Evolutionary conservation across 2,888 invertebrate genomes (phyloP).

Genomic region (Brenthis ino): DNA sequence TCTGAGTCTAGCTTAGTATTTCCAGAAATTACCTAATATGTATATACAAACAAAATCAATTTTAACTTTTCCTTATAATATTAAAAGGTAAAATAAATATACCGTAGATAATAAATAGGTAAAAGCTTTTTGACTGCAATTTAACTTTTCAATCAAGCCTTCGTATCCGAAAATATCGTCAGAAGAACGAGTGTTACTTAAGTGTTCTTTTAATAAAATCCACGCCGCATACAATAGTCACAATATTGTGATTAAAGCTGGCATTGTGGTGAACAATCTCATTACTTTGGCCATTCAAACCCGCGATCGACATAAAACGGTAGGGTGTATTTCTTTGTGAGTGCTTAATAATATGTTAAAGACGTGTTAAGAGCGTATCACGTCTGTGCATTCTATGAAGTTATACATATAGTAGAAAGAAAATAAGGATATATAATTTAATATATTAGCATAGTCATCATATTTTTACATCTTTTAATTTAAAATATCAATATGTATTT

Average conservation of each 20-base stretch:
- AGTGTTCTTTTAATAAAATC: background rate
- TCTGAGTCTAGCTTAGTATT: no score
- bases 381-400: background rate
- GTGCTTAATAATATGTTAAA: constrained; percentile 4
- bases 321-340: constrained; percentile 4
- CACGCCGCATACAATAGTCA: constrained; percentile 28
- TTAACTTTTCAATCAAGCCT: no score
- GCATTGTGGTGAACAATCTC: constrained; percentile 30
- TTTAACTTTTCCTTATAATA: no score
- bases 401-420: background rate
- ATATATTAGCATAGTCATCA: no score
- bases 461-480: no score
- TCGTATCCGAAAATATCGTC: background rate
- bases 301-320: constrained; percentile 27
- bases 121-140: no score
- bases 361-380: background rate
- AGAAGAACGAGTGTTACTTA: constrained; percentile 2
- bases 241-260: constrained; percentile 36
- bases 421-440: no score
- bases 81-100: no score
- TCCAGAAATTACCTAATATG: no score
- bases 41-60: no score
- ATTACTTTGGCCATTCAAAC: constrained; percentile 27
- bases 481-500: no score
- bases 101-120: no score